These are phyloP conservation scores for Pocillopora damicornis DNA, from an alignment of 64 coral and sea anemone species.

Conservation along the genomic window DNA sequence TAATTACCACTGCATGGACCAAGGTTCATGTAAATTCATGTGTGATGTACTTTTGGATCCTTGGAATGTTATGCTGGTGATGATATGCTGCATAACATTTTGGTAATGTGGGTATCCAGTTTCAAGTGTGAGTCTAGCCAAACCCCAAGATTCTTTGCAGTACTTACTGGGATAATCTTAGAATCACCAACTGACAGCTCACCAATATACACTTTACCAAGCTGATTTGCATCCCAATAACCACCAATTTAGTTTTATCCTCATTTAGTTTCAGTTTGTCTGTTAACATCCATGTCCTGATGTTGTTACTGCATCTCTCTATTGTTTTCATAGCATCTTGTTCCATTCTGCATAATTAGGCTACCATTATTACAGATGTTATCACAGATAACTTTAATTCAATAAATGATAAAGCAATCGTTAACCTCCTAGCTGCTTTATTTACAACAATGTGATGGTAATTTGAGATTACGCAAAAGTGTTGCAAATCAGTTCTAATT, in stretches of 20 bases:
- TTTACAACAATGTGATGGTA: too few species aligned
- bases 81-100: slow-evolving; percentile 22
- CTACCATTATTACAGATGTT: too few species aligned
- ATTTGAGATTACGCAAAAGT: too few species aligned
- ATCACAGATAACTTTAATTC: too few species aligned
- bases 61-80: slow-evolving; percentile 20
- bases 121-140: slow-evolving; percentile 10
- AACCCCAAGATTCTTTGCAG: slow-evolving; percentile 2
- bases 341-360: not conserved
- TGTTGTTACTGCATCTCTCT: not conserved
- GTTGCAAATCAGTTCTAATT: too few species aligned
- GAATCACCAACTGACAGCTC: too few species aligned
- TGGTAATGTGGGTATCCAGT: not conserved
- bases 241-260: slow-evolving; percentile 6
- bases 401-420: too few species aligned
- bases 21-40: not conserved
- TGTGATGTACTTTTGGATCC: slow-evolving; percentile 18
- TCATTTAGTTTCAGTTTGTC: slow-evolving; percentile 10
- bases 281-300: not conserved
- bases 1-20: slow-evolving; percentile 7
- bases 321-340: not conserved
- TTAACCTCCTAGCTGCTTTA: too few species aligned
- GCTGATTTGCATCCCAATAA: slow-evolving; percentile 1
- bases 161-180: not conserved
- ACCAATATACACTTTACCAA: not conserved